These are phyloP conservation scores for Epinotia demarniana DNA, from an alignment of 2,888 invertebrate species.

Conservation along the genomic window DNA sequence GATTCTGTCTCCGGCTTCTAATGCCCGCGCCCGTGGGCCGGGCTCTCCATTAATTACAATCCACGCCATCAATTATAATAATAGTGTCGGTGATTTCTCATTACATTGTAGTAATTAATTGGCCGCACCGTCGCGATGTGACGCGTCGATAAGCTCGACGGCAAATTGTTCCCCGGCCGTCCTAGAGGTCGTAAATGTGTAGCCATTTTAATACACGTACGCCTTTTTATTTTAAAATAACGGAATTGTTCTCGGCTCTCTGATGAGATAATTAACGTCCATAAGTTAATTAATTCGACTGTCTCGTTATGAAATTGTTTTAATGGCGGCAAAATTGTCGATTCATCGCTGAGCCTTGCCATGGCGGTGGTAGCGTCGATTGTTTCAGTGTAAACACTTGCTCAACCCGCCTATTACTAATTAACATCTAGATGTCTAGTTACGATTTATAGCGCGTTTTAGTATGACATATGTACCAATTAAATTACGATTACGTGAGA, in stretches of 20 bases:
- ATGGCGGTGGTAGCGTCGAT: constrained; percentile 15
- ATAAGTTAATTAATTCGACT: constrained; percentile 79
- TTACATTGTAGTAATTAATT: constrained; percentile 62
- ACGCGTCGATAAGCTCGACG: constrained; percentile 74
- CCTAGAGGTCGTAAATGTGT: constrained; percentile 7
- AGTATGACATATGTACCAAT: constrained; percentile 14
- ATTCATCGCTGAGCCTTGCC: constrained; percentile 56
- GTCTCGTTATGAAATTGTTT: constrained; percentile 70
- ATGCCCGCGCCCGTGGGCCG: constrained; percentile 25
- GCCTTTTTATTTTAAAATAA: constrained; percentile 15
- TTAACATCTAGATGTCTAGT: constrained; percentile 41
- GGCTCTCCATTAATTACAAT: constrained; percentile 50
- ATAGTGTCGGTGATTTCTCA: constrained; percentile 72
- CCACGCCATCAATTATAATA: constrained; percentile 55
- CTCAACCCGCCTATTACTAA: constrained; percentile 48
- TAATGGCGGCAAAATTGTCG: constrained; percentile 69
- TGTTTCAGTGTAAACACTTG: constrained; percentile 47
- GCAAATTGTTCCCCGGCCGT: constrained; percentile 66
- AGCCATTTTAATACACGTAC: background rate
- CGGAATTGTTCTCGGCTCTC: constrained; percentile 65
- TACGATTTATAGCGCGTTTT: constrained; percentile 26
- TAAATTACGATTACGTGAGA: constrained; percentile 2
- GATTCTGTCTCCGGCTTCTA: constrained; percentile 1
- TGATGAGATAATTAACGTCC: constrained; percentile 81
- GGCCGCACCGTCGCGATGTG: constrained; percentile 67